phyloP scores from a whole-genome alignment of 2,113 vertebrate species.

The Actenoides hombroni region DNA sequence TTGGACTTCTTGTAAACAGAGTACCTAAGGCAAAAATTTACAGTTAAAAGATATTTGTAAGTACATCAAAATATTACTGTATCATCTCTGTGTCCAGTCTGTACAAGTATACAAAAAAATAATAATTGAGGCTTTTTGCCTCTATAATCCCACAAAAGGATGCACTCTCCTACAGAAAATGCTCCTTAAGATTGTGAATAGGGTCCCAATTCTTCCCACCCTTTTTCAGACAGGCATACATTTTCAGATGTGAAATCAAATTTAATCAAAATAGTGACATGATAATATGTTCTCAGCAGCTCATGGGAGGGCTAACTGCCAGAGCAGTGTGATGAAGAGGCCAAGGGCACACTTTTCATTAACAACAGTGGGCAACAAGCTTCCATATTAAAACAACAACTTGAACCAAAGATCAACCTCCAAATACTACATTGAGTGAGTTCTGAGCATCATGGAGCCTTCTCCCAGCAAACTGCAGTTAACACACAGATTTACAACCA shows the following conservation, averaged over 20 bases:
- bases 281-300: not conserved
- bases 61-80: not conserved
- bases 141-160: not conserved
- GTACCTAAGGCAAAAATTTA: constrained; percentile 77
- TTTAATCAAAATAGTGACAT: not conserved
- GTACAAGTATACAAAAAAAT: not conserved
- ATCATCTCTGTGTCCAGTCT: not conserved
- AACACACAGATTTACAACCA: not conserved
- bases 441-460: not conserved
- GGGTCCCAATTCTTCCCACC: not conserved
- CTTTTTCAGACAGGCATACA: not conserved
- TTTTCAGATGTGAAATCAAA: not conserved
- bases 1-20: constrained; percentile 98
- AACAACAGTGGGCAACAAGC: not conserved
- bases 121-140: not conserved
- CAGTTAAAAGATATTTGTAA: constrained; percentile 26
- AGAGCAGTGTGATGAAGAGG: not conserved
- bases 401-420: not conserved
- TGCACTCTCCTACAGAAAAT: not conserved
- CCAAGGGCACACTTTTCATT: not conserved
- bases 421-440: not conserved
- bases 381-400: not conserved
- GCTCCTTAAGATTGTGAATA: not conserved
- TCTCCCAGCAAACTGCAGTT: not conserved
- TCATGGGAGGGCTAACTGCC: not conserved